Evolutionary conservation across 2,113 vertebrate species (phyloP), one percentile per base, ranked within the genome.

Genomic region (Jacana jacana): DNA sequence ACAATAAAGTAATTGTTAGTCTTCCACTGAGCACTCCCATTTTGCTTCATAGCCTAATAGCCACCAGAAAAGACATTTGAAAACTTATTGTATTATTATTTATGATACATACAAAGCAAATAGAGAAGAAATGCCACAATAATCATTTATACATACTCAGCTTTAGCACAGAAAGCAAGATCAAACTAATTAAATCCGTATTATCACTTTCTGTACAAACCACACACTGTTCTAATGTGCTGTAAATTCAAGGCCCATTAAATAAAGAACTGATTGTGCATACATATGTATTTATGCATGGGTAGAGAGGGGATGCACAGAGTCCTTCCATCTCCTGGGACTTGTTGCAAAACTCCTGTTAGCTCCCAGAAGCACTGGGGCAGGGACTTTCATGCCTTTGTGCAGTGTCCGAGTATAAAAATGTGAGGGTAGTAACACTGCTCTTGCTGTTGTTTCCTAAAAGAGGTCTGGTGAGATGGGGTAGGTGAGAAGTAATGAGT

Each of bases 71-170:
- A 90, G 61, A 76, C 79, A 79, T 96, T 55, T 93, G 77, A 86
- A 96, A 94, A 88, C 76, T 86, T 86, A 96, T 86, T 88, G 88
- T 93, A 19, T 76, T 93, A 64, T 96, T 96, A 96, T 96, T 95
- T 96, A 94, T 90, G 90, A 90, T 75, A 86, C 80, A 73, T 86
- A 40, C 51, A 96, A 94, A 93, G 39, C 64, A 86, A 96, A 93
- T 54, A 78, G 80, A 64, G 88, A 90, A 95, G 48, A 96, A 96
- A 93, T 78, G 48, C 25, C 69, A 84, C 90, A 90, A 61, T 75
- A 89, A 93, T 88, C 35, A 90, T 90, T 93, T 83, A 95, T 90
- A 54, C 60, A 37, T 75, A 89, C 19, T 81, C 51, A 66, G 44
- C 69, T 88, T 71, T 91, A 91, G 69, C 86, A 84, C 86, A 95